Evolutionary conservation across 2,113 vertebrate genomes (phyloP).

Genomic region (Apteryx mantelli): DNA sequence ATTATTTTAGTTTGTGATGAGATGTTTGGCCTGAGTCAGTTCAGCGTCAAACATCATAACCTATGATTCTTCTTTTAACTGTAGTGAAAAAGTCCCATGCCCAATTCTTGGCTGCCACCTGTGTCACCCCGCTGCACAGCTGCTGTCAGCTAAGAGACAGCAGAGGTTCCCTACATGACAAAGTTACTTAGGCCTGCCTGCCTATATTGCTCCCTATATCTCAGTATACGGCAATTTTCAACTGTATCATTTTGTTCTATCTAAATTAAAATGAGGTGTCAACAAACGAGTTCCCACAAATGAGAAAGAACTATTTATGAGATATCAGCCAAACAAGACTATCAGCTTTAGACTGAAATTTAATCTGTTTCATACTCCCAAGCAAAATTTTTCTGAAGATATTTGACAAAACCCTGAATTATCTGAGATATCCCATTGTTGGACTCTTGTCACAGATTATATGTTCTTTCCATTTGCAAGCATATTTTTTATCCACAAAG

Average conservation of each 20-base stretch:
- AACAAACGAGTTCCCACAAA: neutral
- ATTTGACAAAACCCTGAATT: neutral
- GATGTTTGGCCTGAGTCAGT: neutral
- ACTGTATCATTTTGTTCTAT: neutral
- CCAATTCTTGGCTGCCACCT: neutral
- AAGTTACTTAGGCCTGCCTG: neutral
- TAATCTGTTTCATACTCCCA: constrained; percentile 4
- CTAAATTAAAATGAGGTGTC: constrained; percentile 38
- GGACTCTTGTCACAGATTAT: neutral
- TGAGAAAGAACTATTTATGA: constrained; percentile 2
- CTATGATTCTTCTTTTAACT: neutral
- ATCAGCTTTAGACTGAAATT: neutral
- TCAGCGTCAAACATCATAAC: neutral
- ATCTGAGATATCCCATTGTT: neutral
- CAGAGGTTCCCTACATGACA: neutral
- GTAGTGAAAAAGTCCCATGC: neutral
- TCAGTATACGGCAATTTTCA: neutral
- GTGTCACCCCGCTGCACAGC: neutral
- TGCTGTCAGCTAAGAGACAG: neutral
- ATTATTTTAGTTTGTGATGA: neutral
- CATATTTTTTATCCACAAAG: neutral
- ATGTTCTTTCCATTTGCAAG: neutral
- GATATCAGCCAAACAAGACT: neutral
- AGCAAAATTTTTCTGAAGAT: constrained; percentile 15
- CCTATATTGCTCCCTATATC: neutral